phyloP scores from a whole-genome alignment of 2,113 vertebrate species.

The Xenopus laevis region DNA sequence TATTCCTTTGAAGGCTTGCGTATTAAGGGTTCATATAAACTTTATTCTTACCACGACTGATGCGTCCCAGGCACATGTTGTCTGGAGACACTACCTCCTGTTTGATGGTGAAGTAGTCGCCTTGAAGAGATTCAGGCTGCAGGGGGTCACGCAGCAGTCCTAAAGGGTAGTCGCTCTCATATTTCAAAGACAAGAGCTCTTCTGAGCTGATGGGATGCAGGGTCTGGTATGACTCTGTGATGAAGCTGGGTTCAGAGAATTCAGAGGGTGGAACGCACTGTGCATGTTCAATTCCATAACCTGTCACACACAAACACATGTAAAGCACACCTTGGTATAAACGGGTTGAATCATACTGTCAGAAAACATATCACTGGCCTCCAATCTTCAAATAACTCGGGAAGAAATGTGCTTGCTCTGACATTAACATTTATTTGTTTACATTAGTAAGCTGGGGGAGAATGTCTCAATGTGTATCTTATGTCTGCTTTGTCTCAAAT shows the following conservation, averaged over 20 bases:
- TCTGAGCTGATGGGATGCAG: conserved; percentile 97
- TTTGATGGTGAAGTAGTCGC: conserved; percentile 90
- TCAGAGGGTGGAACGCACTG: conserved; percentile 97
- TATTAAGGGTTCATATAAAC: too few species aligned
- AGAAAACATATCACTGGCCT: too few species aligned
- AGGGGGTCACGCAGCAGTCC: conserved; percentile 88
- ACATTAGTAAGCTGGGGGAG: too few species aligned
- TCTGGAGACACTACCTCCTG: conserved; percentile 95
- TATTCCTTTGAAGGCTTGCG: too few species aligned
- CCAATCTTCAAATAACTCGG: too few species aligned
- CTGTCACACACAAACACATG: conserved; percentile 46
- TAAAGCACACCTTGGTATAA: not conserved
- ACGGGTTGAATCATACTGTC: too few species aligned
- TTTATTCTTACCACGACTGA: conserved; percentile 82
- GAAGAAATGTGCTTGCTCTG: too few species aligned
- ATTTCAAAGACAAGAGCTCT: conserved; percentile 94
- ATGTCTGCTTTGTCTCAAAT: too few species aligned
- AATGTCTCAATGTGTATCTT: too few species aligned
- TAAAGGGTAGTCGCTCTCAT: conserved; percentile 86
- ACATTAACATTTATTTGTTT: too few species aligned
- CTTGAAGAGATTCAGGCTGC: conserved; percentile 75
- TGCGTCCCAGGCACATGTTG: conserved; percentile 96
- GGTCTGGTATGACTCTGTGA: conserved; percentile 98
- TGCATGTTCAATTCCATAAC: conserved; percentile 94
- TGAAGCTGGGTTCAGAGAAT: conserved; percentile 97